A percentile compares a stretch with the other conserved stretches of the same genome.
Evolutionary conservation across 2,888 invertebrate species (phyloP).

Genomic region (Epirrhoe tristata): DNA sequence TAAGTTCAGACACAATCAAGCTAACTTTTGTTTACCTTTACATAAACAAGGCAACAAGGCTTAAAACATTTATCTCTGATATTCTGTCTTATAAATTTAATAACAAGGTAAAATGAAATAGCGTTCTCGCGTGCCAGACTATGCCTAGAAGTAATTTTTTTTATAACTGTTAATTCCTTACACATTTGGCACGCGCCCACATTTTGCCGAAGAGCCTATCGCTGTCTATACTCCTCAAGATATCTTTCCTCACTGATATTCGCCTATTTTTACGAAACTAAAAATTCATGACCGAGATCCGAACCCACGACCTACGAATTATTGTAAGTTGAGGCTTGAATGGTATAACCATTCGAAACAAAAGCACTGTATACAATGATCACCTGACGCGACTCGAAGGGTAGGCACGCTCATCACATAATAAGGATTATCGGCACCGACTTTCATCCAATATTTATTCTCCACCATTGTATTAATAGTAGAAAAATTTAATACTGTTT

Average conservation of each 20-base stretch:
- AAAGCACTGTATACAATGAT: constrained; percentile 1
- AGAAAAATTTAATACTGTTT: constrained; percentile 83
- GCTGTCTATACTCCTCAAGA: too few relatives aligned
- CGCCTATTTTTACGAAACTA: too few relatives aligned
- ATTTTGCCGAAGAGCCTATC: too few relatives aligned
- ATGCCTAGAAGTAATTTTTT: neutral
- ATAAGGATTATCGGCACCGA: constrained; percentile 72
- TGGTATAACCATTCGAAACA: too few relatives aligned
- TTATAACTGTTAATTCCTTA: neutral
- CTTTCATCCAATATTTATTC: constrained; percentile 81
- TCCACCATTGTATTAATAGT: constrained; percentile 79
- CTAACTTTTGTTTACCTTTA: neutral
- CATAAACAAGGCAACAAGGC: neutral
- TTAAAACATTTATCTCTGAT: neutral
- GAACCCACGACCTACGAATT: too few relatives aligned
- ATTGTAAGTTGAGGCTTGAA: too few relatives aligned
- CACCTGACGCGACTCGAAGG: constrained; percentile 30
- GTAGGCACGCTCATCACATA: constrained; percentile 63
- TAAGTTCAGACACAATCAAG: constrained; percentile 7
- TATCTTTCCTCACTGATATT: too few relatives aligned
- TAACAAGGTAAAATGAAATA: neutral
- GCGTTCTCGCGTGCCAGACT: too few relatives aligned
- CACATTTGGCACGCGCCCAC: too few relatives aligned
- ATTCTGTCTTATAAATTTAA: neutral
- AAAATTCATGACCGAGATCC: too few relatives aligned